Conservation (phyloP, 2,797 vertebrate species). For the Synaphobranchus kaupii region DNA sequence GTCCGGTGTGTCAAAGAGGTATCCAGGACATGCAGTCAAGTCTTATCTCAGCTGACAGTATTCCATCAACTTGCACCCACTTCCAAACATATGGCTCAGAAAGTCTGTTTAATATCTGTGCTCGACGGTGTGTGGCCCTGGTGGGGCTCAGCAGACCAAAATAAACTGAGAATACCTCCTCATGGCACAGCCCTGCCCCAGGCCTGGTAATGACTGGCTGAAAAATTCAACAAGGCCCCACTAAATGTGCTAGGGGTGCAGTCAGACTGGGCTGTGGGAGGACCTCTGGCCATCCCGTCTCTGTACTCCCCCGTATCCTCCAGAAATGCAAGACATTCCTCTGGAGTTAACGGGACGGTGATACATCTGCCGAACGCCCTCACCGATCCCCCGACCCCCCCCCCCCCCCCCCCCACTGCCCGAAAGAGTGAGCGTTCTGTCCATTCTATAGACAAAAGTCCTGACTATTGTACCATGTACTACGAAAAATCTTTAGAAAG, state of each 20-base stretch:
- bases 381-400: too few species aligned
- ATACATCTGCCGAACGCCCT: not conserved
- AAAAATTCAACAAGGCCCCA: slow-evolving; percentile 56
- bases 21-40: slow-evolving; percentile 34
- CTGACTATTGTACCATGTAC: not conserved
- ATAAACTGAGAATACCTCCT: slow-evolving; percentile 58
- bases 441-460: not conserved
- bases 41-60: slow-evolving; percentile 51
- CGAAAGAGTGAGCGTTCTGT: not conserved
- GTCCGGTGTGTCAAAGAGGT: not conserved
- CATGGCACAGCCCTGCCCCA: slow-evolving; percentile 41
- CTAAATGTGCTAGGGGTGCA: slow-evolving; percentile 44
- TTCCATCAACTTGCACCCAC: slow-evolving; percentile 55
- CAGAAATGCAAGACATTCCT: slow-evolving; percentile 39
- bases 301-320: slow-evolving; percentile 12
- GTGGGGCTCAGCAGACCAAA: slow-evolving; percentile 57
- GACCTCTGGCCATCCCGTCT: slow-evolving; percentile 33
- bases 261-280: slow-evolving; percentile 26
- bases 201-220: slow-evolving; percentile 43
- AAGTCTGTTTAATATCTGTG: slow-evolving; percentile 56
- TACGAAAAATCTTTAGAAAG: not conserved
- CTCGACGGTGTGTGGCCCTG: slow-evolving; percentile 52
- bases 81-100: slow-evolving; percentile 46
- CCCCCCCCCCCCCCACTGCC: too few species aligned
- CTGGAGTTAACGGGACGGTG: slow-evolving; percentile 33